Evolutionary conservation across 1,140 invertebrate genomes (phyloP), one percentile per base, ranked within the genome.

Genomic region (Periplaneta americana): DNA sequence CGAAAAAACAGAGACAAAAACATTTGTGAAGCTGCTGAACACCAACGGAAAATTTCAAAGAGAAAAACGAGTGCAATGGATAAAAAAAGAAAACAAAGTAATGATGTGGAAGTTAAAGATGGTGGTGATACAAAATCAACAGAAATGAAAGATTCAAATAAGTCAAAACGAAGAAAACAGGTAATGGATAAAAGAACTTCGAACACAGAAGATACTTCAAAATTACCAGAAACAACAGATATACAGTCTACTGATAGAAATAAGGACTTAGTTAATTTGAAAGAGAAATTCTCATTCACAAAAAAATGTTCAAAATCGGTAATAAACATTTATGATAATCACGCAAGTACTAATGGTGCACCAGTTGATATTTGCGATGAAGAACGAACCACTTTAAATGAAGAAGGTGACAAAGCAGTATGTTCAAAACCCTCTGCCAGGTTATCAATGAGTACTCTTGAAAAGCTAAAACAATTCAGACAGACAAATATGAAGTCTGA

Each of bases 1-100:
- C 79, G 79, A 31, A 35, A 80, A 32, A 31, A 15, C 37, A 80
- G 32, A 74, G 79, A 80, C 37, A 35, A 48, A 28, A 66, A 80
- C 35, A 34, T 34, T 0, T 80, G 79, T 36, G 32, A 80, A 74
- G 79, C 37, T 80, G 79, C 18, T 37, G 48, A 80, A 31, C n/a
- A 66, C 48, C 48, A 66, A 66, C 48, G 48, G 10, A n/a, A 66
- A 66, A n/a, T 28, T 66, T 9, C 48, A 66, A n/a, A 66, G 28
- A 66, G 48, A 66, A 66, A 66, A n/a, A n/a, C 48, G 22, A 3
- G 9, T 28, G n/a, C 5, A n/a, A 66, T n/a, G 22, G 13, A 66
- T 8, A 66, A 28, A 66, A 77, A 28, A 11, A 22, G 39, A 66
- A 66, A 66, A 66, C 22, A 66, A 66, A n/a, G 48, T n/a, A 66